Percentiles rank a stretch among this genome's conserved stretches.
phyloP scores from a whole-genome alignment of 1,140 invertebrate species.

The Oppia nitens region DNA sequence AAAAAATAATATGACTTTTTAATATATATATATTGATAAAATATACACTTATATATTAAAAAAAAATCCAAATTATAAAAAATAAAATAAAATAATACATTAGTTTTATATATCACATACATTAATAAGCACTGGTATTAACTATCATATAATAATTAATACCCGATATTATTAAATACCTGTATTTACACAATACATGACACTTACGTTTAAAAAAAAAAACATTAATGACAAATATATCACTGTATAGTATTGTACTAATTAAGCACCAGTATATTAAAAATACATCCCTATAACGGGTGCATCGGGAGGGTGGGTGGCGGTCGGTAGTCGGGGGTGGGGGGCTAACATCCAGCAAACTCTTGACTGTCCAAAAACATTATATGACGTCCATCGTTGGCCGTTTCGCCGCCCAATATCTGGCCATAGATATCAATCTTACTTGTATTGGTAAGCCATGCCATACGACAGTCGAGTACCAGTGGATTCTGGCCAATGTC shows the following conservation, averaged over 20 bases:
- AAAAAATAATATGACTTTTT: no score
- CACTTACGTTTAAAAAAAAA: background rate
- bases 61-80: no score
- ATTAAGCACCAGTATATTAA: background rate
- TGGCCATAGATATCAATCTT: background rate
- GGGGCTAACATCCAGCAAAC: background rate
- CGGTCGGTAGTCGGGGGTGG: no score
- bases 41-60: no score
- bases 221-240: background rate
- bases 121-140: no score
- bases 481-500: background rate
- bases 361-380: background rate
- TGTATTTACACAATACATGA: no score
- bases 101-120: no score
- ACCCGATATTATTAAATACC: no score
- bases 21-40: no score
- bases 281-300: background rate
- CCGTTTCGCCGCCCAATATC: background rate
- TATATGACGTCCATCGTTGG: background rate
- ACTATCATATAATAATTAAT: no score
- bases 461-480: background rate
- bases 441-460: background rate
- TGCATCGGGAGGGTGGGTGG: no score
- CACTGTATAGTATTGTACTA: background rate
- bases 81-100: no score